Evolutionary conservation across 2,113 vertebrate genomes (phyloP).

Genomic region (Plecotus auritus): DNA sequence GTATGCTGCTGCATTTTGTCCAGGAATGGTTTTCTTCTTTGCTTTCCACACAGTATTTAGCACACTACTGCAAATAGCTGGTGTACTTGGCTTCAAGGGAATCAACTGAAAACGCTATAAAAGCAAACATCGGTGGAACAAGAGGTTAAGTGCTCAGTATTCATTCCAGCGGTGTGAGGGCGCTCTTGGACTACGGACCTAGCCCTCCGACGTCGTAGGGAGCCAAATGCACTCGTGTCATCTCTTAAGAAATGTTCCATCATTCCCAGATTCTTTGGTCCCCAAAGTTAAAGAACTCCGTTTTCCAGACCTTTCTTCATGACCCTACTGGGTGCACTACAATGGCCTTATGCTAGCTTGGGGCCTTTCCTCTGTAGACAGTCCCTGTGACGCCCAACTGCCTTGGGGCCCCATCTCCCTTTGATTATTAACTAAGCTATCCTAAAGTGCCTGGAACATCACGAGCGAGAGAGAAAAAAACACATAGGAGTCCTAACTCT

Average conservation of each 20-base stretch:
- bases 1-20: background rate
- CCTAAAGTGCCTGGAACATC: conserved; percentile 44
- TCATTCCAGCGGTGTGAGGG: conserved; percentile 74
- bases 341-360: background rate
- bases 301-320: conserved; percentile 25
- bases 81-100: conserved; percentile 36
- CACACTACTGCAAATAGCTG: conserved; percentile 42
- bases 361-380: background rate
- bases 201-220: conserved; percentile 25
- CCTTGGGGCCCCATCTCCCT: conserved; percentile 32
- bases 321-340: background rate
- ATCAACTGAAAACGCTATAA: conserved; percentile 55
- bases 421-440: conserved; percentile 32
- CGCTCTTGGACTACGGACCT: conserved; percentile 63
- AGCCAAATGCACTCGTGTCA: conserved; percentile 77
- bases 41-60: conserved; percentile 40
- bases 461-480: background rate
- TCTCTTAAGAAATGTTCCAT: conserved; percentile 67
- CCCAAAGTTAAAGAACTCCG: conserved; percentile 49
- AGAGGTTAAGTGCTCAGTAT: conserved; percentile 58
- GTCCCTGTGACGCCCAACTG: background rate
- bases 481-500: background rate
- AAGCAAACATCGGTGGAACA: conserved; percentile 33
- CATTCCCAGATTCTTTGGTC: conserved; percentile 64
- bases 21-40: conserved; percentile 21